These are phyloP conservation scores for Rhimphoctona megacephalus DNA, from an alignment of 2,888 invertebrate genomes.

Conservation along the genomic window DNA sequence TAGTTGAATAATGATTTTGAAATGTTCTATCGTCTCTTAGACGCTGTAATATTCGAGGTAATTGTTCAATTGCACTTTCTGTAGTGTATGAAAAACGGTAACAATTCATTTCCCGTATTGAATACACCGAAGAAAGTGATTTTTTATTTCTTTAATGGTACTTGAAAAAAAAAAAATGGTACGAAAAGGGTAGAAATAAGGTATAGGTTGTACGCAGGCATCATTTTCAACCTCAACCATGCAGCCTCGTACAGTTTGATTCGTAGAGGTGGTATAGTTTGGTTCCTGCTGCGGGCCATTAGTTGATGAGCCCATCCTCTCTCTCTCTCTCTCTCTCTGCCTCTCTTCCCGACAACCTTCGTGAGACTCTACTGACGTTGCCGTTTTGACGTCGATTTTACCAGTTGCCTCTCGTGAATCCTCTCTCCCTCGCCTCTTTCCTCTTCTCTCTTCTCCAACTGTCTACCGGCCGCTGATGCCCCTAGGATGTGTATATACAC, in stretches of 20 bases:
- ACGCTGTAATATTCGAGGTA: background rate
- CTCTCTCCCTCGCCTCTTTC: slow-evolving; percentile 68
- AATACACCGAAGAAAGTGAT: slow-evolving; percentile 21
- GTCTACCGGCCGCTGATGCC: slow-evolving; percentile 63
- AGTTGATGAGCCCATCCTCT: slow-evolving; percentile 83
- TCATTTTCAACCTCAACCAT: slow-evolving; percentile 36
- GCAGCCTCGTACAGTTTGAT: slow-evolving; percentile 45
- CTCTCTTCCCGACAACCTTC: slow-evolving; percentile 37
- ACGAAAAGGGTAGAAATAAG: slow-evolving; percentile 36
- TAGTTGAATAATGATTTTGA: too few species aligned
- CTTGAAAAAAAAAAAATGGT: background rate
- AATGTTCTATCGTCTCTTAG: too few species aligned
- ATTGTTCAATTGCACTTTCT: background rate
- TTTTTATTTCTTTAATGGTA: slow-evolving; percentile 19
- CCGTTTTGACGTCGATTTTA: slow-evolving; percentile 52
- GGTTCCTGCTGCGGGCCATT: slow-evolving; percentile 84
- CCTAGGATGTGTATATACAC: slow-evolving; percentile 55
- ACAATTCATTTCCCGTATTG: background rate
- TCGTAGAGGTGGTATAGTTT: slow-evolving; percentile 73
- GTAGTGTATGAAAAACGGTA: background rate
- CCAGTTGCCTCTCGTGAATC: slow-evolving; percentile 46
- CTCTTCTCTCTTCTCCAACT: slow-evolving; percentile 50
- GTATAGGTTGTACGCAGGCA: slow-evolving; percentile 39
- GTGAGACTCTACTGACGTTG: slow-evolving; percentile 48
- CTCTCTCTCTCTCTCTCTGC: slow-evolving; percentile 24